A percentile compares a stretch with the other conserved stretches of the same genome.
These are phyloP conservation scores for Bibio marci DNA, from an alignment of 2,888 invertebrate species.

Conservation along the genomic window DNA sequence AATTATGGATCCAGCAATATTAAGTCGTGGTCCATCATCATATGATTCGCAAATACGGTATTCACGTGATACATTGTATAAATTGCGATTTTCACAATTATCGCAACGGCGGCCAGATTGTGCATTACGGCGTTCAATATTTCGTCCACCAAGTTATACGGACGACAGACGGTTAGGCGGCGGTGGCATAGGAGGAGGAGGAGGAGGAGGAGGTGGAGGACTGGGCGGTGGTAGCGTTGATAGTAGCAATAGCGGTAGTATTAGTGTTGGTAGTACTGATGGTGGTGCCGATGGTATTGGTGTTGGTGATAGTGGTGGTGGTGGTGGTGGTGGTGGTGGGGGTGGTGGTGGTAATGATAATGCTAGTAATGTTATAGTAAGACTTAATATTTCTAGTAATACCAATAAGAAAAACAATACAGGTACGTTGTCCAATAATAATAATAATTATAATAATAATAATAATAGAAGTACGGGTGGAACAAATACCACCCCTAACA, in stretches of 20 bases:
- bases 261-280: not conserved
- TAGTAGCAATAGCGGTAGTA: not conserved
- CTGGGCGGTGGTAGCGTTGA: not conserved
- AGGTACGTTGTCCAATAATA: too few relatives aligned
- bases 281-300: slow-evolving; percentile 1
- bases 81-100: slow-evolving; percentile 48
- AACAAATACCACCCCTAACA: not conserved
- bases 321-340: slow-evolving; percentile 1
- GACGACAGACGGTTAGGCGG: not conserved
- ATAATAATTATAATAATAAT: too few relatives aligned
- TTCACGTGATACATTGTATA: slow-evolving; percentile 52
- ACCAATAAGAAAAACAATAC: too few relatives aligned
- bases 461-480: too few relatives aligned
- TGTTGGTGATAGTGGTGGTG: slow-evolving; percentile 12
- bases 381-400: too few relatives aligned
- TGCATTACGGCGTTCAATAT: slow-evolving; percentile 33
- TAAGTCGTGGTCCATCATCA: slow-evolving; percentile 35
- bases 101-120: slow-evolving; percentile 57
- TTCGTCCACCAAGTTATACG: slow-evolving; percentile 3
- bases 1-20: slow-evolving; percentile 35
- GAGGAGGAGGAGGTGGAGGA: not conserved
- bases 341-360: too few relatives aligned
- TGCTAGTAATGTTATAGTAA: too few relatives aligned
- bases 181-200: not conserved
- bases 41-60: slow-evolving; percentile 26